These are phyloP conservation scores for Gallinago undulata DNA, from an alignment of 2,113 vertebrate genomes.

Conservation along the genomic window DNA sequence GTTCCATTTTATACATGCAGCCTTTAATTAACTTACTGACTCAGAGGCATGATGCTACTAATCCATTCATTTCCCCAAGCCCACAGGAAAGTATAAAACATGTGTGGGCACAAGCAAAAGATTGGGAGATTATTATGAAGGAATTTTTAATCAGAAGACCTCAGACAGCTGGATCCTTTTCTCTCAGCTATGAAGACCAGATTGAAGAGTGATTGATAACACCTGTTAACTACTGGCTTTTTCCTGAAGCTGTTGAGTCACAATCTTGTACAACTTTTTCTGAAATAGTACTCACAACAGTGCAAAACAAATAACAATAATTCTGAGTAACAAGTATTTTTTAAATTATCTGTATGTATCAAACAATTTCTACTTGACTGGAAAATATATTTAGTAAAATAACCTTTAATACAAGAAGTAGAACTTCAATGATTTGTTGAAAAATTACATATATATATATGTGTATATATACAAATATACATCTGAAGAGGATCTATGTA, in stretches of 20 bases:
- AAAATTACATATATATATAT: not conserved
- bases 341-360: not conserved
- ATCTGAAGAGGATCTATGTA: not conserved
- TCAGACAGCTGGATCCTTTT: slow-evolving; percentile 59
- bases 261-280: not conserved
- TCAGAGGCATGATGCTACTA: slow-evolving; percentile 64
- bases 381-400: not conserved
- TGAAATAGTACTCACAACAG: not conserved
- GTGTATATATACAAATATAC: not conserved
- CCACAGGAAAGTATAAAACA: slow-evolving; percentile 39
- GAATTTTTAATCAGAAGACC: slow-evolving; percentile 66
- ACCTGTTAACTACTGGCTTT: slow-evolving; percentile 59
- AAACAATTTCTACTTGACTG: not conserved
- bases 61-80: slow-evolving; percentile 73
- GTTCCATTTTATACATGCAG: slow-evolving; percentile 70
- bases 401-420: not conserved
- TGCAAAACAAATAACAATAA: not conserved
- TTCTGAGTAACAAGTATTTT: not conserved
- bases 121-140: slow-evolving; percentile 49
- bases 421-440: not conserved
- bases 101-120: slow-evolving; percentile 44
- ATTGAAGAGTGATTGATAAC: slow-evolving; percentile 53
- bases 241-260: slow-evolving; percentile 20
- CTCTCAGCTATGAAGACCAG: slow-evolving; percentile 4
- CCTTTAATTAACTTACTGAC: slow-evolving; percentile 76